These are phyloP conservation scores for Pyrrhia umbra DNA, from an alignment of 2,888 invertebrate genomes.

Conservation along the genomic window DNA sequence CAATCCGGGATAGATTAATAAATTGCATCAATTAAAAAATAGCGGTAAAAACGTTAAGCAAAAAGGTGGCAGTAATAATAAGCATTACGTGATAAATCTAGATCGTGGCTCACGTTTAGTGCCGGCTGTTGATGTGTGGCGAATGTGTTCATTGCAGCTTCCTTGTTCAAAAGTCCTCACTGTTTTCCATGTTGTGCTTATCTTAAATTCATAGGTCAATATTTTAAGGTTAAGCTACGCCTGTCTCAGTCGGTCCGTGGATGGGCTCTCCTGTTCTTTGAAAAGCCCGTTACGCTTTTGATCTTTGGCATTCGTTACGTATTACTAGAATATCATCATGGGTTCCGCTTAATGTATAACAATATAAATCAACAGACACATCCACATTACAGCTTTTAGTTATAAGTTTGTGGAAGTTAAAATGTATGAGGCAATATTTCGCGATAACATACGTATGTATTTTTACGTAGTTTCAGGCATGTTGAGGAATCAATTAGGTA, in stretches of 20 bases:
- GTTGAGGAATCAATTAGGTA: neutral
- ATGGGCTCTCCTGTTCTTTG: too few species aligned
- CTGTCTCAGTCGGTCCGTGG: neutral
- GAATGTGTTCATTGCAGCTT: slow-evolving; percentile 40
- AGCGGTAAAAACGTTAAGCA: slow-evolving; percentile 36
- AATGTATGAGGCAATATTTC: neutral
- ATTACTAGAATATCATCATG: too few species aligned
- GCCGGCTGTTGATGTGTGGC: slow-evolving; percentile 46
- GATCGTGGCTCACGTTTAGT: slow-evolving; percentile 57
- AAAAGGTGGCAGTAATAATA: slow-evolving; percentile 38
- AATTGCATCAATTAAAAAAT: slow-evolving; percentile 26
- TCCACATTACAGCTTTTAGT: neutral
- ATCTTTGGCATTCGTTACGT: too few species aligned
- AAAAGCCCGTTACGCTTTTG: too few species aligned
- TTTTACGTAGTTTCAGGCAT: neutral
- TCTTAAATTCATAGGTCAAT: too few species aligned
- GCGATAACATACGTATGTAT: neutral
- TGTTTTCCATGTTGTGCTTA: too few species aligned
- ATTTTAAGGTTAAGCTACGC: neutral
- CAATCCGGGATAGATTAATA: slow-evolving; percentile 14
- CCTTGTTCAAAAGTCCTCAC: slow-evolving; percentile 32
- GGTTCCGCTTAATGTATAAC: too few species aligned
- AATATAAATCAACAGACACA: too few species aligned
- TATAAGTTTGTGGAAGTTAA: too few species aligned
- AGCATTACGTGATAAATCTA: slow-evolving; percentile 39